A percentile compares a stretch with the other conserved stretches of the same genome.
phyloP scores from a whole-genome alignment of 1,140 invertebrate genomes.

The Spodoptera frugiperda region DNA sequence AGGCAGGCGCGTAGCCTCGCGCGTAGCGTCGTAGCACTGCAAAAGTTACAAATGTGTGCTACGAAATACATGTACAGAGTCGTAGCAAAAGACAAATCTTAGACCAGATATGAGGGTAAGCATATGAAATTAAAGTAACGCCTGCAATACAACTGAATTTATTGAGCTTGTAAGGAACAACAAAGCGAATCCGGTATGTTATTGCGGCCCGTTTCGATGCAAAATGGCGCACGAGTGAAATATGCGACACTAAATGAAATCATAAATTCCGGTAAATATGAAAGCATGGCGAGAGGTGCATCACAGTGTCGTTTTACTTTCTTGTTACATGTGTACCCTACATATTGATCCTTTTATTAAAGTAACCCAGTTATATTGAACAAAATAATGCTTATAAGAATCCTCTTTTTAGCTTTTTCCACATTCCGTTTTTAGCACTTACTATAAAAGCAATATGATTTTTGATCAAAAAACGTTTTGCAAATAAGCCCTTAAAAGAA shows the following conservation, averaged over 20 bases:
- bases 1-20: neutral
- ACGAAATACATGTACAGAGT: neutral
- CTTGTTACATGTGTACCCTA: slow-evolving; percentile 11
- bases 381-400: too few relatives aligned
- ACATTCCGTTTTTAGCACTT: neutral
- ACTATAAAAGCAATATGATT: neutral
- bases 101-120: slow-evolving; percentile 33
- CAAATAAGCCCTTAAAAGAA: slow-evolving; percentile 8
- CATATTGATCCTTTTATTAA: slow-evolving; percentile 21
- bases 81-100: slow-evolving; percentile 18
- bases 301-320: slow-evolving; percentile 40
- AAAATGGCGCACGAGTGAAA: slow-evolving; percentile 77
- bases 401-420: neutral
- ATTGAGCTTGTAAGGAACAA: slow-evolving; percentile 59
- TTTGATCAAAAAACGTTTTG: neutral
- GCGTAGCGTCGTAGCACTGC: slow-evolving; percentile 24
- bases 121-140: slow-evolving; percentile 48
- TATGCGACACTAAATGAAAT: slow-evolving; percentile 82
- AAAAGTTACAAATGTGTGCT: slow-evolving; percentile 1
- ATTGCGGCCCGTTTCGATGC: slow-evolving; percentile 74
- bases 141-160: slow-evolving; percentile 47
- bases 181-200: slow-evolving; percentile 69
- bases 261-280: slow-evolving; percentile 81
- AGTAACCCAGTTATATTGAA: neutral
- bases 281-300: slow-evolving; percentile 59